A percentile compares a stretch with the other conserved stretches of the same genome.
Evolutionary conservation across 2,113 vertebrate genomes (phyloP).

Genomic region (Ctenodactylus gundi): DNA sequence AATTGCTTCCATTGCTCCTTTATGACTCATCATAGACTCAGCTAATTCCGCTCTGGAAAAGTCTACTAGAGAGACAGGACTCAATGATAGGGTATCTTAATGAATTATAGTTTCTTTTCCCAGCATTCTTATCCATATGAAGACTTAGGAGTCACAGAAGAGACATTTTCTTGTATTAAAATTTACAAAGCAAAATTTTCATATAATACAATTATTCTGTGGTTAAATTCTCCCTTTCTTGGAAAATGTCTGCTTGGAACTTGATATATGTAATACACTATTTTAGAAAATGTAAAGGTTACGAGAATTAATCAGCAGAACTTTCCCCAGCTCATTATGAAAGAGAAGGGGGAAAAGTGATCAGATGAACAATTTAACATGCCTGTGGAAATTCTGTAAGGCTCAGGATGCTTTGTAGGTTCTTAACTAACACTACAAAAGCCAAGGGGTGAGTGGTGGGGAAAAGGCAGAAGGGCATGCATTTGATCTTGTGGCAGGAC

Average conservation of each 20-base stretch:
- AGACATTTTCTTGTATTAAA: conserved; percentile 67
- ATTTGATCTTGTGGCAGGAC: background rate
- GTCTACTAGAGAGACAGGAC: conserved; percentile 54
- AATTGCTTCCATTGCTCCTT: conserved; percentile 53
- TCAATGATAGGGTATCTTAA: conserved; percentile 60
- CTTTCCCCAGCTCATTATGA: conserved; percentile 48
- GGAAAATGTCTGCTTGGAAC: conserved; percentile 49
- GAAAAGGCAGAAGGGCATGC: rapidly evolving
- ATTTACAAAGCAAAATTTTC: conserved; percentile 66
- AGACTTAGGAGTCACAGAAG: conserved; percentile 50
- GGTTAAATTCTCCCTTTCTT: conserved; percentile 62
- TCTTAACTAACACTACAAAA: background rate
- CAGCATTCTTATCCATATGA: conserved; percentile 67
- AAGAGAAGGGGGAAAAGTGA: background rate
- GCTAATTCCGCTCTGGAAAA: conserved; percentile 62
- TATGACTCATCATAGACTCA: conserved; percentile 61
- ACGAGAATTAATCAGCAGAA: conserved; percentile 64
- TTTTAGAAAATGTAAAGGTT: conserved; percentile 68
- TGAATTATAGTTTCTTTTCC: conserved; percentile 57
- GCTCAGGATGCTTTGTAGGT: conserved; percentile 24
- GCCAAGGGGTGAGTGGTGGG: background rate
- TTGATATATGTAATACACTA: conserved; percentile 57
- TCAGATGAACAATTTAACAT: conserved; percentile 58
- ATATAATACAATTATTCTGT: conserved; percentile 67
- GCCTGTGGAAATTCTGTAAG: conserved; percentile 57